phyloP scores from a whole-genome alignment of 2,888 invertebrate species.

The Thymelicus lineola region DNA sequence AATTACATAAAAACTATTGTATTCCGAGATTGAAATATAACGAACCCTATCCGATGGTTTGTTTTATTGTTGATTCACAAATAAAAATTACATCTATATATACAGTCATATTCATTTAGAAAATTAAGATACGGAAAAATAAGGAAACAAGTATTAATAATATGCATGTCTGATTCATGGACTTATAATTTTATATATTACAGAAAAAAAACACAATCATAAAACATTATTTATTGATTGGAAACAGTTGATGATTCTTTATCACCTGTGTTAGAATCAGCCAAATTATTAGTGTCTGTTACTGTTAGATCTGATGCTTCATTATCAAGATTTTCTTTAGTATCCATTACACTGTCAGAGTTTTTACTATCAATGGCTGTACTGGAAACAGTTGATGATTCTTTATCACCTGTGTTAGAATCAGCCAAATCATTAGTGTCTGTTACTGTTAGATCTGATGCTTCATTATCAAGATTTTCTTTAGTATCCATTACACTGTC shows the following conservation, averaged over 20 bases:
- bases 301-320: neutral
- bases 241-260: neutral
- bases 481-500: conserved; percentile 23
- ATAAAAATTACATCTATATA: too few relatives aligned
- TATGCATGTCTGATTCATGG: too few relatives aligned
- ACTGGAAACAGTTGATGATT: too few relatives aligned
- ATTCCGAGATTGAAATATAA: too few relatives aligned
- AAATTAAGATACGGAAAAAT: too few relatives aligned
- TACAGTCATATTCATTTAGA: too few relatives aligned
- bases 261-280: neutral
- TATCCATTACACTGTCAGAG: conserved; percentile 13
- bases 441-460: neutral
- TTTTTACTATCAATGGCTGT: conserved; percentile 23
- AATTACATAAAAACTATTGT: too few relatives aligned
- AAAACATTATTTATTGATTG: conserved; percentile 8
- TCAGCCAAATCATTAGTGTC: neutral
- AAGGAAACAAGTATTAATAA: too few relatives aligned
- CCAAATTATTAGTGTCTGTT: neutral
- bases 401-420: neutral
- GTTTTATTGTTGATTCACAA: too few relatives aligned
- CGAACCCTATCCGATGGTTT: too few relatives aligned
- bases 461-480: conserved; percentile 31
- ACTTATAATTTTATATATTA: neutral
- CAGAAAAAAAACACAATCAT: neutral
- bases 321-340: conserved; percentile 34